Evolutionary conservation across 2,888 invertebrate species (phyloP), one percentile per base, ranked within the genome.

Genomic region (Ectemnius cavifrons): DNA sequence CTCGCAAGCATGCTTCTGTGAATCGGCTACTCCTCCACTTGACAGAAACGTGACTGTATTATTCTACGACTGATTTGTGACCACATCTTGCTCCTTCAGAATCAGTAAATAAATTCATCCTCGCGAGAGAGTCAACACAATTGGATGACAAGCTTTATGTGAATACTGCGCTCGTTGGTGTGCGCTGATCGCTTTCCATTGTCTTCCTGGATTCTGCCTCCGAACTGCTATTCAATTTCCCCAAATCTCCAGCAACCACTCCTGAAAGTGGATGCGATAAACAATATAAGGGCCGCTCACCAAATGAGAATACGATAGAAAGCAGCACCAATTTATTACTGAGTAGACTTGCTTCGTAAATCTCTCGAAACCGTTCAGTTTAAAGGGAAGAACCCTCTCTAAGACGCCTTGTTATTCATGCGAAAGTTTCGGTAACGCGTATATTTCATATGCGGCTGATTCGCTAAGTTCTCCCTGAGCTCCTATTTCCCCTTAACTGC

Each of bases 171-270:
- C 69, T 72, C 71, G 71, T 71, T 81, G 76, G 65, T 62, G 69
- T 61, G 57, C 64, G 57, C 28, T 47, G 71, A 47, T 78, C 67
- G 73, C 58, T 64, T 71, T 14, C 78, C 78, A 81, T 80, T 80
- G 81, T 80, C 63, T 14, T 16, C 52, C n/a, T 1, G n/a, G 13
- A 52, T 14, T 5, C n/a, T 52, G 1, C 13, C 52, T 14, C 2
- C 52, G 16, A 13, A 52, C 14, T 52, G 14, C 52, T 37, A 11
- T 52, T 13, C 52, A 52, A 52, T 16, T 14, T 13, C 14, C n/a
- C 13, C n/a, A 16, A 16, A 52, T 52, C 52, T 52, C 14, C 52
- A 4, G 4, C 14, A 52, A 13, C 52, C 52, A 52, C 16, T 14
- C 52, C 16, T 13, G 52, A 52, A 52, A 52, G n/a, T 52, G 14